Evolutionary conservation across 2,888 invertebrate species (phyloP).

Genomic region (Polydrusus cervinus): DNA sequence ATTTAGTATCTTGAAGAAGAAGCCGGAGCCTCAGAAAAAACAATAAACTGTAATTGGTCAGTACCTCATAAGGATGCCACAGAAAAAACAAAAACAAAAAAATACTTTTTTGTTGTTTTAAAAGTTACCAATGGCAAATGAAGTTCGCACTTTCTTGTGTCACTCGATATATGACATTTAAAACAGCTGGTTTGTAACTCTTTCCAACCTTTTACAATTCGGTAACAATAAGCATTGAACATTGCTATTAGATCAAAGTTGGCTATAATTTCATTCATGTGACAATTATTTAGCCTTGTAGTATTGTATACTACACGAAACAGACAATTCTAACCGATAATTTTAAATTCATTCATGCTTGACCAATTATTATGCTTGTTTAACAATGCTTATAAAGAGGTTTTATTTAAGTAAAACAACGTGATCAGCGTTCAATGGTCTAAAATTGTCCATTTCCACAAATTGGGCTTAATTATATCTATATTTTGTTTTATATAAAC

Average conservation of each 20-base stretch:
- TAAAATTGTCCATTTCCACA: neutral
- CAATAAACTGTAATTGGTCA: too few species aligned
- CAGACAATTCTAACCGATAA: neutral
- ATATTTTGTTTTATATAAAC: neutral
- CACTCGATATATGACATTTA: too few species aligned
- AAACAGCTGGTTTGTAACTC: too few species aligned
- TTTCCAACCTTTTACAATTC: too few species aligned
- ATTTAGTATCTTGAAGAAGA: too few species aligned
- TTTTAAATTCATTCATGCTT: slow-evolving; percentile 11
- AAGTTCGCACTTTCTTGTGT: too few species aligned
- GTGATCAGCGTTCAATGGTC: neutral
- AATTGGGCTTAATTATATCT: slow-evolving; percentile 4
- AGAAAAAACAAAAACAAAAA: too few species aligned
- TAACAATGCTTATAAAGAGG: neutral
- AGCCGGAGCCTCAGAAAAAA: too few species aligned
- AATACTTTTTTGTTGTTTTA: too few species aligned
- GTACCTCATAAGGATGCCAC: too few species aligned
- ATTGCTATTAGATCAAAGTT: neutral
- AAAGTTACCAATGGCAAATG: too few species aligned
- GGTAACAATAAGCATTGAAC: neutral
- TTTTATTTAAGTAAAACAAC: neutral
- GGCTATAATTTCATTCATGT: neutral
- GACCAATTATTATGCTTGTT: neutral
- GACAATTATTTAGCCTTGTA: neutral
- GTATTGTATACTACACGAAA: neutral